A percentile compares a stretch with the other conserved stretches of the same genome.
phyloP scores from a whole-genome alignment of 2,113 vertebrate genomes.

The Dinomys branickii region DNA sequence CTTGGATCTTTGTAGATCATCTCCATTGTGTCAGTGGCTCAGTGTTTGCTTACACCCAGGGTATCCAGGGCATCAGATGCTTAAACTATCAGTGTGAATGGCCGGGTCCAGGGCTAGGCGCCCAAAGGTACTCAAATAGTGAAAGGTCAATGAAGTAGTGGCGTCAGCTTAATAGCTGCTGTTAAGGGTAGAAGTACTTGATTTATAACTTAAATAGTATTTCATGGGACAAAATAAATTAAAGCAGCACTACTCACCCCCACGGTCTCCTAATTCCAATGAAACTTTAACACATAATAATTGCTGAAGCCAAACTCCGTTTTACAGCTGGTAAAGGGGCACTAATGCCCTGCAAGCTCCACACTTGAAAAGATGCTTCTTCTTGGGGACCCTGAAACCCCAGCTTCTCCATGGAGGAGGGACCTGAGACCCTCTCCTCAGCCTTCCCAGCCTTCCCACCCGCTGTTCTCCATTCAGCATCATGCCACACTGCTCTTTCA shows the following conservation, averaged over 20 bases:
- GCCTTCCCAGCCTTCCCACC: background rate
- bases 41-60: background rate
- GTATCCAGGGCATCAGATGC: background rate
- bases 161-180: conserved; percentile 63
- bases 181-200: conserved; percentile 43
- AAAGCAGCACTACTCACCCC: conserved; percentile 14
- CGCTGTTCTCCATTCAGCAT: background rate
- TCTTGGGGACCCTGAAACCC: background rate
- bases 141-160: conserved; percentile 2
- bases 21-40: background rate
- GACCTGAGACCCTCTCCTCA: background rate
- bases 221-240: conserved; percentile 52
- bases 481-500: background rate
- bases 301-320: background rate
- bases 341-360: background rate
- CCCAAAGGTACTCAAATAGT: conserved; percentile 25
- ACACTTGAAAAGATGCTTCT: background rate
- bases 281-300: background rate
- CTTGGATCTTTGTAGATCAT: background rate
- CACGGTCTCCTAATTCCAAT: background rate
- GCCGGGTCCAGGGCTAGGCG: background rate
- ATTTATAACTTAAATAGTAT: conserved; percentile 57
- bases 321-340: background rate
- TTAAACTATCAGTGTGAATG: background rate
- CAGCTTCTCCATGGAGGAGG: background rate